A percentile compares a stretch with the other conserved stretches of the same genome.
These are phyloP conservation scores for Pseudochirops corinnae DNA, from an alignment of 2,797 vertebrate genomes.

Conservation along the genomic window DNA sequence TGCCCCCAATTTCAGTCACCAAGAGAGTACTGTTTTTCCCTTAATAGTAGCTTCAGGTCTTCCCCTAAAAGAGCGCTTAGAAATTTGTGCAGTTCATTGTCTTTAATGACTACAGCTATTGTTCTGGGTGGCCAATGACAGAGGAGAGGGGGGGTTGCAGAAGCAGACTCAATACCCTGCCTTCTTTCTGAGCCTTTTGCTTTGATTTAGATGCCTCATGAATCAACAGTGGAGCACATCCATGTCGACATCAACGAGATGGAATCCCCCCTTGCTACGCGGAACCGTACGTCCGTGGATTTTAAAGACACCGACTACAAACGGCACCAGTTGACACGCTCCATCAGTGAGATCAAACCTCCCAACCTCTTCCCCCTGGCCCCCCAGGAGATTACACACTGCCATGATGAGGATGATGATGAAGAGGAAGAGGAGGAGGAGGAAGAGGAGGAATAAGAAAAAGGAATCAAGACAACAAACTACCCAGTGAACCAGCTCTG, in stretches of 20 bases:
- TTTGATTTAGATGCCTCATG: conserved; percentile 94
- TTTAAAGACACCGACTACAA: conserved; percentile 97
- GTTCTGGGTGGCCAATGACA: not conserved
- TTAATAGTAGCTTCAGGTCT: too few species aligned
- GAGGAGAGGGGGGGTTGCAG: not conserved
- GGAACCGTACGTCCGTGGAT: conserved; percentile 95
- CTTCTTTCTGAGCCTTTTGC: conserved; percentile 57
- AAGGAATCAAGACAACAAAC: conserved; percentile 50
- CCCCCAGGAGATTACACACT: conserved; percentile 99
- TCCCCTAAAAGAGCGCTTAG: not conserved
- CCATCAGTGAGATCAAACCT: conserved; percentile 98
- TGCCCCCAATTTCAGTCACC: not conserved
- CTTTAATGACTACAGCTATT: not conserved
- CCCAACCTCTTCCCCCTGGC: conserved; percentile 97
- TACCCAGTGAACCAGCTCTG: conserved; percentile 74
- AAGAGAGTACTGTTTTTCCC: not conserved
- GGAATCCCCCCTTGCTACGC: conserved; percentile 95
- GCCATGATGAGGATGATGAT: conserved; percentile 98
- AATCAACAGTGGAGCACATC: conserved; percentile 96
- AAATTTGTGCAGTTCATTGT: not conserved
- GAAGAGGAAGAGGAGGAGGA: conserved; percentile 95
- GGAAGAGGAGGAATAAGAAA: conserved; percentile 83
- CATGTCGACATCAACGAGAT: conserved; percentile 94
- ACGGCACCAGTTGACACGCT: conserved; percentile 94
- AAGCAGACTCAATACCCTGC: not conserved